Evolutionary conservation across 2,797 vertebrate genomes (phyloP).

Genomic region (Monodelphis domestica): DNA sequence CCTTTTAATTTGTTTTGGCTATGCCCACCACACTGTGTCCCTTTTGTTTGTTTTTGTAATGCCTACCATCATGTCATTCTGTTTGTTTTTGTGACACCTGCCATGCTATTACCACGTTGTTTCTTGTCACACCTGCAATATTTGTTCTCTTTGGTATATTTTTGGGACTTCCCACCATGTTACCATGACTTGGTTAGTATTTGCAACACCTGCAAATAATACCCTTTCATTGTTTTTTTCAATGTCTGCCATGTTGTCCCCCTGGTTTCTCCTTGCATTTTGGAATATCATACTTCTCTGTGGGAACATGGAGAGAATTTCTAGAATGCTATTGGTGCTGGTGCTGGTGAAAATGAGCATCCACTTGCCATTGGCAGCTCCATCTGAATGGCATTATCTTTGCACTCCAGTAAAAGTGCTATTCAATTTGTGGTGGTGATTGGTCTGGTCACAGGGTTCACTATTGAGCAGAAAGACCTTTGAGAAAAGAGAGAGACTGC

Average conservation of each 20-base stretch:
- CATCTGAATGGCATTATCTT: too few species aligned
- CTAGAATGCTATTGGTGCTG: rapidly evolving
- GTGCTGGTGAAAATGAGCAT: not conserved
- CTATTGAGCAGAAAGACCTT: rapidly evolving
- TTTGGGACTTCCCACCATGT: rapidly evolving
- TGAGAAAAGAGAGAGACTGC: not conserved
- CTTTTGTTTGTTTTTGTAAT: not conserved
- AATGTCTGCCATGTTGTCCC: not conserved
- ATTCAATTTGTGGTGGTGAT: rapidly evolving
- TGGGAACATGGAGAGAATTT: rapidly evolving
- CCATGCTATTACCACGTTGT: not conserved
- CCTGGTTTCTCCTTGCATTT: rapidly evolving
- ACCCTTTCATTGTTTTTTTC: not conserved
- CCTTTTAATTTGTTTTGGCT: not conserved
- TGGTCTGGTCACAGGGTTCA: rapidly evolving
- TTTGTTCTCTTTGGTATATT: not conserved
- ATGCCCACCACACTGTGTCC: not conserved
- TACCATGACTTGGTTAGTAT: rapidly evolving
- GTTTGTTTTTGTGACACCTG: not conserved
- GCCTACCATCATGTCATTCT: not conserved
- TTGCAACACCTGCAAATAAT: not conserved
- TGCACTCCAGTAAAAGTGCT: not conserved
- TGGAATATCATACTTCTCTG: rapidly evolving
- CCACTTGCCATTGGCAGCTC: not conserved
- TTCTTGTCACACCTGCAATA: not conserved